phyloP scores from a whole-genome alignment of 2,888 invertebrate species.

The Agonopterix subpropinquella region DNA sequence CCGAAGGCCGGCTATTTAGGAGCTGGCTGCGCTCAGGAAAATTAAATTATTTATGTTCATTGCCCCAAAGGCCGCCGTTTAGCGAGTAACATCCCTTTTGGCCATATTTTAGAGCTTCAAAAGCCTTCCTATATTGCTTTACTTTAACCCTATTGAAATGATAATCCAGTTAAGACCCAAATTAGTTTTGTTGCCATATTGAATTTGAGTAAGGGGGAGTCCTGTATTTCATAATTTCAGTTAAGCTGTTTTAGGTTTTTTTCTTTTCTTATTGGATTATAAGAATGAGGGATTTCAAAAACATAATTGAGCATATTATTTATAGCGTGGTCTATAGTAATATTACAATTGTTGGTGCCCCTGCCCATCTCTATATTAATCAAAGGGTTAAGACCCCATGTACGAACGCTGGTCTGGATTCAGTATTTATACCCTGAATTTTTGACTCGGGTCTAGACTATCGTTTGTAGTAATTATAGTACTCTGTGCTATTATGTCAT shows the following conservation, averaged over 20 bases:
- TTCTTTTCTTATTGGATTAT: not conserved
- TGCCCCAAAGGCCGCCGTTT: slow-evolving; percentile 14
- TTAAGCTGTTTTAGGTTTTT: not conserved
- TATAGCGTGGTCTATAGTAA: too few relatives aligned
- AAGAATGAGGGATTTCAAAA: too few relatives aligned
- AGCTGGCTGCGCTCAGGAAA: slow-evolving; percentile 25
- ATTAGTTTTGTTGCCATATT: slow-evolving; percentile 4
- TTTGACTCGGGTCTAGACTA: too few relatives aligned
- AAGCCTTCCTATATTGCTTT: slow-evolving; percentile 14
- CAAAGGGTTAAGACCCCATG: too few relatives aligned
- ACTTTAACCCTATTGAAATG: slow-evolving; percentile 13
- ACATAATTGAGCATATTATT: too few relatives aligned
- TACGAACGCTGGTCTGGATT: too few relatives aligned
- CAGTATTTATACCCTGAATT: too few relatives aligned
- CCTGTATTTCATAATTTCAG: not conserved
- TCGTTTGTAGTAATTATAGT: too few relatives aligned
- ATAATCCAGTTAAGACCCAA: slow-evolving; percentile 14
- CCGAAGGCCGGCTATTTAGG: slow-evolving; percentile 18
- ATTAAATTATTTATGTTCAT: slow-evolving; percentile 45
- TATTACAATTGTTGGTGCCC: too few relatives aligned
- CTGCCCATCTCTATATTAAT: too few relatives aligned
- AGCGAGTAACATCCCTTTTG: slow-evolving; percentile 12
- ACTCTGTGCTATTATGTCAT: too few relatives aligned
- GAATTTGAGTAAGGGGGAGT: not conserved
- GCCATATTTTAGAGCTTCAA: slow-evolving; percentile 19